Percentiles rank a stretch among this genome's conserved stretches.
Evolutionary conservation across 2,797 vertebrate species (phyloP).

Genomic region (Enteromius anoplus): DNA sequence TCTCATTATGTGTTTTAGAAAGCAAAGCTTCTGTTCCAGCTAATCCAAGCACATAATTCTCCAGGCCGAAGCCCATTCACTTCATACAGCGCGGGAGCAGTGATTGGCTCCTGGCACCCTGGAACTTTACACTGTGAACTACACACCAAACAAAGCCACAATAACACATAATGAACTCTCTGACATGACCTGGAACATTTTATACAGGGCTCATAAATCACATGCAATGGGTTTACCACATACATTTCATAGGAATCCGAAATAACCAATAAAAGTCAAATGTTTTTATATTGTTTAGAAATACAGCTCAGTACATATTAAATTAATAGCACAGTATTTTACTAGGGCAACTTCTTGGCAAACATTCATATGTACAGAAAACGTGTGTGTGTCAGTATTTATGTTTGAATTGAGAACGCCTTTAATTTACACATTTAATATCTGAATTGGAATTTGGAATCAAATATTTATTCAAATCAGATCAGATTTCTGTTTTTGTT

Average conservation of each 20-base stretch:
- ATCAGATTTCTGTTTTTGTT: neutral
- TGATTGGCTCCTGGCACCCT: neutral
- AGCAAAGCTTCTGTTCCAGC: slow-evolving; percentile 18
- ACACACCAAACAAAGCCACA: slow-evolving; percentile 14
- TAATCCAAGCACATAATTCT: slow-evolving; percentile 18
- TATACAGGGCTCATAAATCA: slow-evolving; percentile 5
- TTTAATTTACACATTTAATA: neutral
- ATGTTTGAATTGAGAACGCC: neutral
- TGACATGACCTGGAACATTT: slow-evolving; percentile 8
- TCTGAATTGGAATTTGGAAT: neutral
- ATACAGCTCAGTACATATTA: neutral
- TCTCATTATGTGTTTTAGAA: neutral
- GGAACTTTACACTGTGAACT: neutral
- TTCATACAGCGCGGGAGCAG: slow-evolving; percentile 13
- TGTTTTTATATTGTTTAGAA: neutral
- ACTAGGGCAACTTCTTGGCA: neutral
- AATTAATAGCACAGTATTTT: neutral
- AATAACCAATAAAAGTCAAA: neutral
- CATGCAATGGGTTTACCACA: neutral
- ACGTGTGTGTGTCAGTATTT: neutral
- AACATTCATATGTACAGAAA: neutral
- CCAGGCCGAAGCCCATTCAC: neutral
- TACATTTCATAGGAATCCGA: neutral
- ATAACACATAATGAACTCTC: neutral
- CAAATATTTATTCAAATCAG: too few relatives aligned